phyloP scores from a whole-genome alignment of 1,140 invertebrate genomes.

The Heliothis subflexa region DNA sequence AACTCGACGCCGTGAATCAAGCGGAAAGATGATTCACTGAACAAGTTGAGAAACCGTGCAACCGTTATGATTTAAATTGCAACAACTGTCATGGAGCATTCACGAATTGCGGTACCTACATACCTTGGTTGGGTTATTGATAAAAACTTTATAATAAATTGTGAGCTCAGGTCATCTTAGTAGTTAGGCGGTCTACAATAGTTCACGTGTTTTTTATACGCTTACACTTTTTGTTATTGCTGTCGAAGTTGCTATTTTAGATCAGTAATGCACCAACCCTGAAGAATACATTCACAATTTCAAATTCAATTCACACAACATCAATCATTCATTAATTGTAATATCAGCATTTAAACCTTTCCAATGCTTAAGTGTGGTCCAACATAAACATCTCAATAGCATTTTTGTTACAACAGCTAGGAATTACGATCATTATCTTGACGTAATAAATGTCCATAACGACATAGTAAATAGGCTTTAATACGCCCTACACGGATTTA shows the following conservation, averaged over 20 bases:
- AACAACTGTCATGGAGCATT: constrained; percentile 75
- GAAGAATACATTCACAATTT: no score
- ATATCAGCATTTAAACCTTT: no score
- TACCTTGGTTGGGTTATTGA: constrained; percentile 57
- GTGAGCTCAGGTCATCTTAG: background rate
- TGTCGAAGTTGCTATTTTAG: background rate
- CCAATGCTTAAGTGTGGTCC: no score
- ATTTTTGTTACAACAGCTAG: no score
- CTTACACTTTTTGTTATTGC: background rate
- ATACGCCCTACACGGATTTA: background rate
- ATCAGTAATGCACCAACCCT: no score
- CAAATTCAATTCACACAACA: no score
- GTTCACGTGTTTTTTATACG: background rate
- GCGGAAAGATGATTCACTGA: constrained; percentile 83
- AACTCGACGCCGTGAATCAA: constrained; percentile 67
- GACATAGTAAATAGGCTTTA: background rate
- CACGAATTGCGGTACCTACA: constrained; percentile 78
- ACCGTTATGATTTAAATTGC: constrained; percentile 84
- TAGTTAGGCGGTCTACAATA: background rate
- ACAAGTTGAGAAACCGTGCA: constrained; percentile 74
- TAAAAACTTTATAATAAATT: constrained; percentile 18
- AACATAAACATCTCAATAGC: no score
- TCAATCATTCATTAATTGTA: no score
- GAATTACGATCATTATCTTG: no score
- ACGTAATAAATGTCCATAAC: no score